These are phyloP conservation scores for Propithecus perrieri DNA, from an alignment of 2,797 vertebrate species.

Conservation along the genomic window DNA sequence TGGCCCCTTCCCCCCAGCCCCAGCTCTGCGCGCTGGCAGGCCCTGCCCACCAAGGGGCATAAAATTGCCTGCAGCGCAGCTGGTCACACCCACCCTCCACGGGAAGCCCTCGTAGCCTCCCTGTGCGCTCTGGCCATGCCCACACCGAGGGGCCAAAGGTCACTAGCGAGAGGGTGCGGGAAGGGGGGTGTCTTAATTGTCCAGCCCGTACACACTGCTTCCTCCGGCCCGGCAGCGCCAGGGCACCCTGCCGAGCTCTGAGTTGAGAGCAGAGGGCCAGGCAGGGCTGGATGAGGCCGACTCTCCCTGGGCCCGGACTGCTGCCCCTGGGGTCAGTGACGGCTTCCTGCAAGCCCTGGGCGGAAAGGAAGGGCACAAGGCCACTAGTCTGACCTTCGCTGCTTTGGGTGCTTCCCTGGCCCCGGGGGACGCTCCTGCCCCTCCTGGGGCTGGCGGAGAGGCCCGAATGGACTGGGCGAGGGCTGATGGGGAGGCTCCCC, in stretches of 20 bases:
- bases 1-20: not conserved
- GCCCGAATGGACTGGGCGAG: not conserved
- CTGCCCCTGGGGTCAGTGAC: not conserved
- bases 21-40: not conserved
- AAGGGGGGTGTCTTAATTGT: not conserved
- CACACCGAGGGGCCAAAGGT: not conserved
- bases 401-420: not conserved
- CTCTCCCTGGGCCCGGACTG: not conserved
- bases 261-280: not conserved
- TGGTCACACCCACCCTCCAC: not conserved
- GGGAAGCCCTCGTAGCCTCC: constrained; percentile 29
- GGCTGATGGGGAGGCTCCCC: not conserved
- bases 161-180: constrained; percentile 9
- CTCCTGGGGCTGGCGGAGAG: not conserved
- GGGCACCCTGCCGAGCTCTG: not conserved
- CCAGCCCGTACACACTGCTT: not conserved
- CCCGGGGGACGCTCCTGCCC: not conserved
- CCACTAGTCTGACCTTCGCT: too few relatives aligned
- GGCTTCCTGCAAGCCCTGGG: not conserved
- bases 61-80: not conserved
- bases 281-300: not conserved
- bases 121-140: not conserved
- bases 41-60: not conserved
- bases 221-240: not conserved
- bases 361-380: rapidly evolving